These are phyloP conservation scores for Heliocidaris erythrogramma DNA, from an alignment of 35 echinoderm and acorn worm species.

Conservation along the genomic window DNA sequence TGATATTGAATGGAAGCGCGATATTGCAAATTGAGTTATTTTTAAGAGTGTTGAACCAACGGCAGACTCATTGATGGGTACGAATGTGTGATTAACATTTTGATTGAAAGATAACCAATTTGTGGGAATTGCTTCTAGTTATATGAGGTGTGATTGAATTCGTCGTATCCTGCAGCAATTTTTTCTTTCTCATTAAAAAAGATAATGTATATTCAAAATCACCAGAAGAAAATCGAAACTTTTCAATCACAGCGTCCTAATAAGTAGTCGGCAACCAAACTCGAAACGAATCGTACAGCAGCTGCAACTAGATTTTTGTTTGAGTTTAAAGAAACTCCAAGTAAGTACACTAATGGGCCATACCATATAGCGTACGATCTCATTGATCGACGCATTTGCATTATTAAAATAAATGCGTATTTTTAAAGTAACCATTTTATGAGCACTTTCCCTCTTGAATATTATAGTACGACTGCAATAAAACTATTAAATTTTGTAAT, in stretches of 20 bases:
- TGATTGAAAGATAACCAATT: slow-evolving; percentile 18
- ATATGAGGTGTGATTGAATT: not conserved
- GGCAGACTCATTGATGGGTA: too few species aligned
- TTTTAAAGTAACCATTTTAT: too few species aligned
- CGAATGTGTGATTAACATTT: not conserved
- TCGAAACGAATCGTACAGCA: not conserved
- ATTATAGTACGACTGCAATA: too few species aligned
- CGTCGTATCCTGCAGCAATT: not conserved
- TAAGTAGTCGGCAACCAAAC: not conserved
- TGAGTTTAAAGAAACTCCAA: not conserved
- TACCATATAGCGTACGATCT: not conserved
- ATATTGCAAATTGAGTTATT: not conserved
- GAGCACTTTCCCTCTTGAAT: too few species aligned
- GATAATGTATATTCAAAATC: not conserved
- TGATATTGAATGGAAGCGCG: not conserved
- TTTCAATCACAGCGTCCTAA: not conserved
- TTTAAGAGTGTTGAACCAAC: too few species aligned
- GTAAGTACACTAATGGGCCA: not conserved
- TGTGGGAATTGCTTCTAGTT: not conserved
- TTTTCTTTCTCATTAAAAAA: not conserved
- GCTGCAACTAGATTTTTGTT: not conserved
- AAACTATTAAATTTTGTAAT: too few species aligned
- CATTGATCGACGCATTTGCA: not conserved
- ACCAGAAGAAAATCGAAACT: not conserved
- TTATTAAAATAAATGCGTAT: too few species aligned